A percentile compares a stretch with the other conserved stretches of the same genome.
phyloP scores from a whole-genome alignment of 1,140 invertebrate species.

The Aphelenchoides avenae region DNA sequence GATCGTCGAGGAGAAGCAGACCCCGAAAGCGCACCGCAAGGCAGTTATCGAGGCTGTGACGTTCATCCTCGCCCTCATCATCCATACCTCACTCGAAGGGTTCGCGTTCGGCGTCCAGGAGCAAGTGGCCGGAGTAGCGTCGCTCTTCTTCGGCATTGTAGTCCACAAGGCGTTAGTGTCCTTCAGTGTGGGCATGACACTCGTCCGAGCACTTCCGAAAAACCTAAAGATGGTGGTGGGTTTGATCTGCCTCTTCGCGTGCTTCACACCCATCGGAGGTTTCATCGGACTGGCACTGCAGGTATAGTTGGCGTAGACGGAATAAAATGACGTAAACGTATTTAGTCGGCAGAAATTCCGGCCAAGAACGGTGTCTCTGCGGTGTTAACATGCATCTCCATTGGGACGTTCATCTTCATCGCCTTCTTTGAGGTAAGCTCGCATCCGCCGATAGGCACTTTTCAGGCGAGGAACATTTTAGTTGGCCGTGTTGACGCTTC shows the following conservation, averaged over 20 bases:
- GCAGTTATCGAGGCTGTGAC: constrained; percentile 32
- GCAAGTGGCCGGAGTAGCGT: constrained; percentile 51
- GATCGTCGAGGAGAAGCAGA: neutral
- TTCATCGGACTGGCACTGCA: constrained; percentile 41
- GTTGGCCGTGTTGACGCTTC: no score
- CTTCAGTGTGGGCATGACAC: constrained; percentile 67
- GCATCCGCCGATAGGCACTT: no score
- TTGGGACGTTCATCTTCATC: constrained; percentile 50
- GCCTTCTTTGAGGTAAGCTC: constrained; percentile 43
- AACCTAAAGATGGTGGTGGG: constrained; percentile 64
- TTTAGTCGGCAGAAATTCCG: constrained; percentile 29
- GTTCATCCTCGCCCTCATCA: constrained; percentile 64
- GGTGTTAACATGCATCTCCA: constrained; percentile 37
- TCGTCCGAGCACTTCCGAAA: constrained; percentile 67
- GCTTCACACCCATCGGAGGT: constrained; percentile 67
- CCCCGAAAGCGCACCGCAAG: constrained; percentile 22
- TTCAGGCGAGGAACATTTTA: no score
- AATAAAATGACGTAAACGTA: constrained; percentile 4
- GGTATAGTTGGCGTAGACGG: constrained; percentile 16
- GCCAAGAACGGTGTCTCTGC: constrained; percentile 36
- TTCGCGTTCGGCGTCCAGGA: constrained; percentile 72
- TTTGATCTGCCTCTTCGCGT: constrained; percentile 66
- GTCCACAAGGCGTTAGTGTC: constrained; percentile 67
- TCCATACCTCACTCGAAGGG: constrained; percentile 71
- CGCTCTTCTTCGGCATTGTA: constrained; percentile 65